phyloP scores from a whole-genome alignment of 2,113 vertebrate genomes.

The Piaya cayana region DNA sequence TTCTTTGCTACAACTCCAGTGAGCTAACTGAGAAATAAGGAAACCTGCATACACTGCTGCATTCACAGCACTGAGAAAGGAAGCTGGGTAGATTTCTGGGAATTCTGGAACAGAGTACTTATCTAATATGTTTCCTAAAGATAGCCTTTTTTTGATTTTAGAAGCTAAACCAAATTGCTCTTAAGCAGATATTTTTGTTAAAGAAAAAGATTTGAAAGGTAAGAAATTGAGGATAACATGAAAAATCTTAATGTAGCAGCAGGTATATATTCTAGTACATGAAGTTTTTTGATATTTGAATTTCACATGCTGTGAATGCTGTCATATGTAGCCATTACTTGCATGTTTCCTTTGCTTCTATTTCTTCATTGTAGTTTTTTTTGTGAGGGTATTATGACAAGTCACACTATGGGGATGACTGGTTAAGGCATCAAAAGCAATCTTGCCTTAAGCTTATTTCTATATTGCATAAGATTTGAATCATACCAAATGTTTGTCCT shows the following conservation, averaged over 20 bases:
- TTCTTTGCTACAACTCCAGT: not conserved
- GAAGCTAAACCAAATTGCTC: not conserved
- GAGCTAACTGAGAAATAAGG: not conserved
- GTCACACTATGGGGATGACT: constrained; percentile 24
- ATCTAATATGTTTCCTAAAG: constrained; percentile 17
- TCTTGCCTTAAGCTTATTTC: constrained; percentile 39
- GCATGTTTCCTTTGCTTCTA: not conserved
- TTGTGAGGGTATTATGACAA: not conserved
- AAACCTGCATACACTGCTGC: not conserved
- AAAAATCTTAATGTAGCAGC: not conserved
- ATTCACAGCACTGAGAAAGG: not conserved
- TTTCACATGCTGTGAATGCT: not conserved
- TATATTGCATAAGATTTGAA: constrained; percentile 44
- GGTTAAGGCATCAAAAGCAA: constrained; percentile 9
- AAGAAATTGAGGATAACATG: not conserved
- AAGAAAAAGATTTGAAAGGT: not conserved
- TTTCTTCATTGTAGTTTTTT: not conserved
- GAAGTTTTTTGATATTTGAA: not conserved
- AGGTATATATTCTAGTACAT: not conserved
- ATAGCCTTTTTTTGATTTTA: not conserved
- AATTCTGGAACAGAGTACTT: not conserved
- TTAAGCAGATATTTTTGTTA: not conserved
- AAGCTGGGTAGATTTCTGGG: constrained; percentile 9
- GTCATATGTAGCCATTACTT: not conserved
- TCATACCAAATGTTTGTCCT: constrained; percentile 8